Evolutionary conservation across 2,113 vertebrate genomes (phyloP), one percentile per base, ranked within the genome.

Genomic region (Siphamia tubifer): DNA sequence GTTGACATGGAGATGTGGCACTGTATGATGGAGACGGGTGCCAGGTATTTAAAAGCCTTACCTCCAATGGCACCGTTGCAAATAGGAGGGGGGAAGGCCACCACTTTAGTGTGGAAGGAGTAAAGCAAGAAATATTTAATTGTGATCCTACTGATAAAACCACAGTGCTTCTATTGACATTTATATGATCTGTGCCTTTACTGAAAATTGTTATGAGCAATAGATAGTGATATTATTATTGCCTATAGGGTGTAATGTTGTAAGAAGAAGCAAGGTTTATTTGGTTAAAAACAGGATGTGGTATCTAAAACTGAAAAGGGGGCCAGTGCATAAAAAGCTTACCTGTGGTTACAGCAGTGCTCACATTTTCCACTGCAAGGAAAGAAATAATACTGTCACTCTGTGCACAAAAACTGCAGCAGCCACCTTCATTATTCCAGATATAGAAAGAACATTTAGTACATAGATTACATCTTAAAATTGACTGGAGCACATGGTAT

Each of bases 361-460:
- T 93, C 74, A 91, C 86, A 76, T 92, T 92, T 81, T 93, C 91
- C 88, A 93, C 93, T 94, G 82, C 54, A 87, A 79, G 36, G 48
- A 42, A 44, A 48, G 52, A 60, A 36, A 36, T 8, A 54, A 15
- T 19, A 5, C 1, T 10, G 27, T 56, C 11, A 61, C 4, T 4
- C 0, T 9, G 17, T 23, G 3, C 15, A 19, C 28, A 43, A 27
- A 1, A 7, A 51, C 4, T 7, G 24, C 21, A n/a, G 3, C 2
- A 6, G n/a, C n/a, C n/a, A n/a, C n/a, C n/a, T n/a, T n/a, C 7
- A 11, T 8, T 12, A 16, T 8, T 48, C 6, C 19, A 30, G 28
- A 39, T 52, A 10, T 1, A 25, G 6, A 4, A n/a, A 31, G 13
- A 13, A 3, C 2, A n/a, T n/a, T n/a, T n/a, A n/a, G n/a, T n/a